phyloP scores from a whole-genome alignment of 2,888 invertebrate species.

The Tetranychus piercei region DNA sequence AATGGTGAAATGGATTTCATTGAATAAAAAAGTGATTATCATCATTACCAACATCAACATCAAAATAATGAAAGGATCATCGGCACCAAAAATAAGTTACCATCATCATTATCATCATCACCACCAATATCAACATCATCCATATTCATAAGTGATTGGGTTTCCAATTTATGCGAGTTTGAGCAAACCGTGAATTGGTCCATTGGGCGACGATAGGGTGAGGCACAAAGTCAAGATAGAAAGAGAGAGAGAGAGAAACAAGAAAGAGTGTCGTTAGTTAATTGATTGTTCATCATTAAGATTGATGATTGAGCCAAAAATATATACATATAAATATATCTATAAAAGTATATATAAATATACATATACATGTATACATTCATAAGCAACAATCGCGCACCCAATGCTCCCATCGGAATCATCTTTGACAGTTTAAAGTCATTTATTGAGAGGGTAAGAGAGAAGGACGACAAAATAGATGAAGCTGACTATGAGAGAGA shows the following conservation, averaged over 20 bases:
- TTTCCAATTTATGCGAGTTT: not conserved
- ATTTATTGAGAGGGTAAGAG: not conserved
- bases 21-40: not conserved
- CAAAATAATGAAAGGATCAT: not conserved
- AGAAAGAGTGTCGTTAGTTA: not conserved
- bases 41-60: not conserved
- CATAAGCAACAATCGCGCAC: not conserved
- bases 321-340: not conserved
- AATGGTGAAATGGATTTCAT: too few relatives aligned
- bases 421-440: not conserved
- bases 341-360: not conserved
- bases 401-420: not conserved
- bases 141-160: not conserved
- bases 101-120: too few relatives aligned
- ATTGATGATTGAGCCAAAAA: not conserved
- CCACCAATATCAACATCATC: not conserved
- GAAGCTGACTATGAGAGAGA: not conserved
- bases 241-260: not conserved
- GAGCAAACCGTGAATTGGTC: not conserved
- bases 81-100: constrained; percentile 4
- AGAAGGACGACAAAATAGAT: not conserved
- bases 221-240: not conserved
- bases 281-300: not conserved
- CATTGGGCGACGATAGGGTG: not conserved
- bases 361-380: not conserved